Conservation (phyloP, 2,797 vertebrate genomes). For the Onychomys torridus region DNA sequence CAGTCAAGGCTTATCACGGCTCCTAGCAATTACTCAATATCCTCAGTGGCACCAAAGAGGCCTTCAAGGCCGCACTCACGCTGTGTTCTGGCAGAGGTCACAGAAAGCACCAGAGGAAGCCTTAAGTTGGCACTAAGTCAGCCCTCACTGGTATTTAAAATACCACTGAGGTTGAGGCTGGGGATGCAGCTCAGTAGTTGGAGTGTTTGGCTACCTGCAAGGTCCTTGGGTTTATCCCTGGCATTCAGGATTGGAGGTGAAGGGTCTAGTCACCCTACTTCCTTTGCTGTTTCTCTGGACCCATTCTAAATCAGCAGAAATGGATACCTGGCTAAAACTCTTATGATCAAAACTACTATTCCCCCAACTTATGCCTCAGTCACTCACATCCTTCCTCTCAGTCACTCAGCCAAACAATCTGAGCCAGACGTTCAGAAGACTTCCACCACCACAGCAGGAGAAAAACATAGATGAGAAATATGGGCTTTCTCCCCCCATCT, state of each 20-base stretch:
- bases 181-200: not conserved
- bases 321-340: not conserved
- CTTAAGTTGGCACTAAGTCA: not conserved
- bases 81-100: not conserved
- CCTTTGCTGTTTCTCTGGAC: not conserved
- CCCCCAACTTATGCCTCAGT: not conserved
- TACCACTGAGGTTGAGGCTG: not conserved
- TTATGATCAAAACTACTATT: not conserved
- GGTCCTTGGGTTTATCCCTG: not conserved
- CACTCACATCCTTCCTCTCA: not conserved
- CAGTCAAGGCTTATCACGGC: not conserved
- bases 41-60: slow-evolving; percentile 8
- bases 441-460: not conserved
- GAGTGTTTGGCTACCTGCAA: not conserved
- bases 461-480: not conserved
- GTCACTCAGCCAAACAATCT: not conserved
- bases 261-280: not conserved
- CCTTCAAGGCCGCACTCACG: not conserved
- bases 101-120: not conserved
- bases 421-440: not conserved
- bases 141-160: not conserved
- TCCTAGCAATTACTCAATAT: slow-evolving; percentile 5
- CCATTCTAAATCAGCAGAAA: not conserved
- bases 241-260: not conserved
- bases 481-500: not conserved